Percentiles rank a stretch among this genome's conserved stretches.
phyloP scores from a whole-genome alignment of 2,888 invertebrate genomes.

The Dilophus febrilis region DNA sequence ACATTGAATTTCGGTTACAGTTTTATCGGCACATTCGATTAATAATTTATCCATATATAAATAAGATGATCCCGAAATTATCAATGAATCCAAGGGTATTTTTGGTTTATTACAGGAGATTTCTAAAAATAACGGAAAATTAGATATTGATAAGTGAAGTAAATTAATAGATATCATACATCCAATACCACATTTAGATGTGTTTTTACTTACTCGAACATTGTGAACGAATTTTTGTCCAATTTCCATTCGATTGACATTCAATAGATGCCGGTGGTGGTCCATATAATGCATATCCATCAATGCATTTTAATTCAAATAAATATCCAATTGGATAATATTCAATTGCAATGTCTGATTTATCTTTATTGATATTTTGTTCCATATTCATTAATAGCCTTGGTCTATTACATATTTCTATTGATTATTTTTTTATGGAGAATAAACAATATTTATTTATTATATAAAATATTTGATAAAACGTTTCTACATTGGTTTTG shows the following conservation, averaged over 20 bases:
- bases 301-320: conserved; percentile 29
- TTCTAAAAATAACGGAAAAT: conserved; percentile 21
- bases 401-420: conserved; percentile 24
- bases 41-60: conserved; percentile 31
- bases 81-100: conserved; percentile 23
- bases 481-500: too few species aligned
- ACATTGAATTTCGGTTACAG: conserved; percentile 18
- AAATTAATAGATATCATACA: too few species aligned
- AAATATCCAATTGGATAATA: conserved; percentile 23
- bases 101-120: conserved; percentile 35
- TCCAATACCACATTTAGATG: not conserved
- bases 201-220: conserved; percentile 30
- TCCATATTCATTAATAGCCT: conserved; percentile 23
- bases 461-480: too few species aligned
- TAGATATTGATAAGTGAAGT: not conserved
- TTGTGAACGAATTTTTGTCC: conserved; percentile 33
- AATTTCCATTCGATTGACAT: conserved; percentile 32
- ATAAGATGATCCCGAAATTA: conserved; percentile 32
- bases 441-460: conserved; percentile 12
- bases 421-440: conserved; percentile 28
- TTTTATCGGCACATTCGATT: conserved; percentile 16
- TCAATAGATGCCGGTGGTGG: conserved; percentile 25
- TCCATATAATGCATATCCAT: conserved; percentile 32
- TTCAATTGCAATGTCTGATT: not conserved
- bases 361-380: not conserved